Percentiles rank a stretch among this genome's conserved stretches.
Conservation (phyloP, 2,113 vertebrate genomes). For the Tyrannus savana region DNA sequence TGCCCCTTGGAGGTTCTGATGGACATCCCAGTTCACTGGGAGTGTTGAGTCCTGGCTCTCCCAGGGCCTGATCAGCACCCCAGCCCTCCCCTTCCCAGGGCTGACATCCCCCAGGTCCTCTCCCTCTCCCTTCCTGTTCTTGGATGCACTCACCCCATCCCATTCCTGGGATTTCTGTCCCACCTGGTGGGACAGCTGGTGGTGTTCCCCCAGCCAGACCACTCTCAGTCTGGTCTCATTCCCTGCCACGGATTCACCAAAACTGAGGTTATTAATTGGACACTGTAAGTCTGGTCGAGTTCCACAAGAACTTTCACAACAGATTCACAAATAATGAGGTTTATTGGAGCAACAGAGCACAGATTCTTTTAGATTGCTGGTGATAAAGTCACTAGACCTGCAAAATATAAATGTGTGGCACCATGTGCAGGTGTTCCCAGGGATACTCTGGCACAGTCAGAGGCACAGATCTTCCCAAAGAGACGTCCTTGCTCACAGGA, state of each 20-base stretch:
- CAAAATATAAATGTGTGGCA: not conserved
- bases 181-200: not conserved
- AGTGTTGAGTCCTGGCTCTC: accelerated
- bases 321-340: not conserved
- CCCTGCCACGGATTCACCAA: accelerated
- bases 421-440: not conserved
- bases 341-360: not conserved
- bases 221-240: not conserved
- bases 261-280: not conserved
- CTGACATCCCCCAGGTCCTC: not conserved
- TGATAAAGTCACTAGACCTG: not conserved
- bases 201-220: not conserved
- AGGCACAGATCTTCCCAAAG: not conserved
- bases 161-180: not conserved
- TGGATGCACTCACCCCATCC: accelerated
- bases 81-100: not conserved
- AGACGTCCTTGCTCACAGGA: not conserved
- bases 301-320: not conserved
- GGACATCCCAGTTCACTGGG: not conserved
- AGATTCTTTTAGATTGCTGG: not conserved
- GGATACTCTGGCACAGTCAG: not conserved
- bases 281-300: not conserved
- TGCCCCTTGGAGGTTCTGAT: not conserved
- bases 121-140: not conserved
- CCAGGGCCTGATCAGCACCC: not conserved